phyloP scores from a whole-genome alignment of 2,888 invertebrate species.

The Drosophila formosana region DNA sequence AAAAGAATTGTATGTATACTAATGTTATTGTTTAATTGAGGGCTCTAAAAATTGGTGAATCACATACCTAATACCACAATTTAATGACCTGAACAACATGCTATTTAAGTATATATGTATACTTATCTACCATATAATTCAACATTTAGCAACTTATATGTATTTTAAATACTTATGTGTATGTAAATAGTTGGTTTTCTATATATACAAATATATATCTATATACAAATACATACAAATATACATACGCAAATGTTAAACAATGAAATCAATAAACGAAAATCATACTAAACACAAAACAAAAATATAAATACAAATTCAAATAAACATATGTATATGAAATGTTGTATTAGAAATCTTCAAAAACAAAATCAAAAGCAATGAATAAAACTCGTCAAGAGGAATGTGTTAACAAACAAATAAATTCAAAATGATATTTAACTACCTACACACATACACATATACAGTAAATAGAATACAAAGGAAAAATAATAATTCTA shows the following conservation, averaged over 20 bases:
- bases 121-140: slow-evolving; percentile 22
- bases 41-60: slow-evolving; percentile 41
- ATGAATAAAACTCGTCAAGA: slow-evolving; percentile 81
- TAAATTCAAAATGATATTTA: slow-evolving; percentile 61
- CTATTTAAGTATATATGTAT: slow-evolving; percentile 12
- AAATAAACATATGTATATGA: slow-evolving; percentile 29
- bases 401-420: slow-evolving; percentile 77
- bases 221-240: slow-evolving; percentile 42
- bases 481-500: slow-evolving; percentile 8
- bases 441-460: slow-evolving; percentile 44
- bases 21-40: slow-evolving; percentile 42
- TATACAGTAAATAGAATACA: slow-evolving; percentile 47
- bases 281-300: slow-evolving; percentile 19
- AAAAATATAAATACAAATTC: slow-evolving; percentile 17
- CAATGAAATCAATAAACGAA: slow-evolving; percentile 39
- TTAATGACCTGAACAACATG: slow-evolving; percentile 55
- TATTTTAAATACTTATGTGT: slow-evolving; percentile 60
- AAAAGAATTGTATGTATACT: slow-evolving; percentile 36
- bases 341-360: slow-evolving; percentile 43
- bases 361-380: slow-evolving; percentile 61
- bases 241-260: slow-evolving; percentile 55
- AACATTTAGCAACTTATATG: slow-evolving; percentile 44
- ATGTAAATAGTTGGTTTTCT: slow-evolving; percentile 71
- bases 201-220: slow-evolving; percentile 47
- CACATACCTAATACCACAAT: slow-evolving; percentile 56